These are phyloP conservation scores for Eulacestoma nigropectus DNA, from an alignment of 2,113 vertebrate genomes.

Conservation along the genomic window DNA sequence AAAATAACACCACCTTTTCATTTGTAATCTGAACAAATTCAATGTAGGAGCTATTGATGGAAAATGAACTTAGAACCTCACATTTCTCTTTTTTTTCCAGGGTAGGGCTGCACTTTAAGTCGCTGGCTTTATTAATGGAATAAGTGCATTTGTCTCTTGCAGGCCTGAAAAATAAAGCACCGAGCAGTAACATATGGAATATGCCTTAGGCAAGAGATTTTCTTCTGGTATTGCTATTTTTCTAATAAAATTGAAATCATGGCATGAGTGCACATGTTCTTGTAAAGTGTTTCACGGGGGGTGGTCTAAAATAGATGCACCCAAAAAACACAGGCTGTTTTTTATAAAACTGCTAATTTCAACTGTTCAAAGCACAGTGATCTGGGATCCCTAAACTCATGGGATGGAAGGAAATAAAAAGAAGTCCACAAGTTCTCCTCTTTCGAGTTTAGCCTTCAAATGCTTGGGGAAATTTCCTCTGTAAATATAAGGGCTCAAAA, in stretches of 20 bases:
- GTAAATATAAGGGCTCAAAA: neutral
- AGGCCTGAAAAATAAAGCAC: slow-evolving; percentile 53
- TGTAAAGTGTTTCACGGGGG: neutral
- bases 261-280: neutral
- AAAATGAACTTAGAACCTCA: neutral
- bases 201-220: slow-evolving; percentile 30
- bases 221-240: slow-evolving; percentile 23
- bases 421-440: neutral
- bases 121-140: slow-evolving; percentile 34
- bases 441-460: neutral
- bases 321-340: neutral
- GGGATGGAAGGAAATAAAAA: neutral
- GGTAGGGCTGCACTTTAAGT: slow-evolving; percentile 37
- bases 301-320: neutral
- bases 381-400: neutral
- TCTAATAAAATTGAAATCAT: neutral
- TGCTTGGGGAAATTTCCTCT: neutral
- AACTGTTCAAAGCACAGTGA: neutral
- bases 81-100: slow-evolving; percentile 12
- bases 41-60: neutral
- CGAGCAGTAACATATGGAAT: slow-evolving; percentile 47
- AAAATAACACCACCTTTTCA: slow-evolving; percentile 11
- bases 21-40: neutral
- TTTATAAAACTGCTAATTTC: neutral
- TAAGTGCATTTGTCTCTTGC: slow-evolving; percentile 46